Evolutionary conservation across 2,888 invertebrate genomes (phyloP), one percentile per base, ranked within the genome.

Genomic region (Eubasilissa splendida): DNA sequence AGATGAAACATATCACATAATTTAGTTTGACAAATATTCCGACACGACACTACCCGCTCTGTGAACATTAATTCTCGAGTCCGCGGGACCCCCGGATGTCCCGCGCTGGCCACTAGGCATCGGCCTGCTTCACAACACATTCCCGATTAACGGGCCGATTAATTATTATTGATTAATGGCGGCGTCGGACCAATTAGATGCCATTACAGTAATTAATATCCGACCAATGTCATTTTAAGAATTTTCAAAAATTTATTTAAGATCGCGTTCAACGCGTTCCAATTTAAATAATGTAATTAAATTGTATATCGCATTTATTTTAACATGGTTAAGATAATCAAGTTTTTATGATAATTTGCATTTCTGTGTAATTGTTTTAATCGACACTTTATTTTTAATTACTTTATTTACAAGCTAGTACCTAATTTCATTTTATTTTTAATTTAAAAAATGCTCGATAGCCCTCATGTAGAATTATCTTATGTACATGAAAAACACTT

Each of bases 1-100:
- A 81, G 81, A 83, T 81, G 83, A 81, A 83, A 77, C 83, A 82
- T 76, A 79, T 79, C 83, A 77, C 81, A 80, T 83, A 81, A 83
- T 80, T 83, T 81, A 83, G 80, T 70, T 74, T 83, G 83, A 83
- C 83, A 83, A 83, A 83, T 83, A 77, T 58, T 33, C 70, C 78
- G 58, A 80, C 83, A 75, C 80, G 83, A 79, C 79, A 83, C 78
- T 53, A 59, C 75, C 71, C 70, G 66, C 73, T 76, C 63, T n/a
- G 63, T 63, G 52, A n/a, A 68, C 83, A 83, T 83, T 83, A 83
- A 83, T 83, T 70, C 74, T 59, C 56, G 75, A 80, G 59, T 76
- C 83, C 52, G 53, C 81, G 81, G 79, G 82, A 79, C 73, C 56
- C 33, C 76, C 76, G 65, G 65, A 76, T 76, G 76, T 76, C 31